Evolutionary conservation across 64 coral and sea anemone genomes (phyloP), one percentile per base, ranked within the genome.

Genomic region (Stichodactyla helianthus): DNA sequence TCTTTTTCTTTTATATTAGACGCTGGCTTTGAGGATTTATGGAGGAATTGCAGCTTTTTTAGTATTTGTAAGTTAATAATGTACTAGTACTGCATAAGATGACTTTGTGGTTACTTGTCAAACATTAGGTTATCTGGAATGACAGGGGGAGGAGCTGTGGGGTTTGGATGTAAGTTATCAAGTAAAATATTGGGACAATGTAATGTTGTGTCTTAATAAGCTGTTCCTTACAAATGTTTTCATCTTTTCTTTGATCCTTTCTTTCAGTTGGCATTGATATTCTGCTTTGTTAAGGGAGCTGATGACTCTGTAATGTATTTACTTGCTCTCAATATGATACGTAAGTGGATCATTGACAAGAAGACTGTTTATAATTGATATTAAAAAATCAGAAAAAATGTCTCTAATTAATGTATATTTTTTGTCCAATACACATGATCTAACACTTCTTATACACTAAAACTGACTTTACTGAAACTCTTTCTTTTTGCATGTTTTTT

Each of bases 261-360:
- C 78, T 23, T 87, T 52, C 82, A 90, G 89, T 22, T 90, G 9
- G 77, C 89, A 74, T 19, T 90, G 52, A 90, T 90, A 55, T 50
- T 90, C 10, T 84, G 89, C 71, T 85, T 90, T 85, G 68, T 90
- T 15, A 90, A 90, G 51, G 89, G 82, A 10, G 82, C 64, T 35
- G 70, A 90, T 6, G 89, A 90, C 27, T 85, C 89, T 22, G 77
- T 77, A 28, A 90, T 85, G 82, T 90, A 85, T 79, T 70, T 90
- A 57, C 20, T 90, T 44, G 89, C 82, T 53, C 52, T 84, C 54
- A 90, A 90, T 20, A 90, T 90, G 89, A 58, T 90, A 74, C 77
- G 89, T 90, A 83, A 58, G 89, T 90, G 25, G 11, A 15, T n/a
- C n/a, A n/a, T n/a, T n/a, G 8, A 44, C 2, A 44, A 44, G 35